Percentiles rank a stretch among this genome's conserved stretches.
These are phyloP conservation scores for Trachythela sp. DNA, from an alignment of 64 coral and sea anemone species.

Conservation along the genomic window DNA sequence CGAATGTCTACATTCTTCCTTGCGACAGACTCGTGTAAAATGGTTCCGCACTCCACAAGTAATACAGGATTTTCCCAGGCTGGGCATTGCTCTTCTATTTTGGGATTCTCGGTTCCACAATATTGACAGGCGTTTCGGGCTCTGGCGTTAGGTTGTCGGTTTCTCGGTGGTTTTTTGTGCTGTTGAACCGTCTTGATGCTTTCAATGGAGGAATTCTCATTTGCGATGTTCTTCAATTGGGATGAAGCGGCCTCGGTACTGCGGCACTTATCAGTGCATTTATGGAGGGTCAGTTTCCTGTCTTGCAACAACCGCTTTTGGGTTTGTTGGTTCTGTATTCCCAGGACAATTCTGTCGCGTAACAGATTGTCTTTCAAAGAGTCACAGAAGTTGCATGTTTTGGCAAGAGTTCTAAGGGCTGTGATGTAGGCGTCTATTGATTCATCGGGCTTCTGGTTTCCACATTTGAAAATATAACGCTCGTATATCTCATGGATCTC, in stretches of 20 bases:
- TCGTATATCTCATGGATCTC: slow-evolving; percentile 43
- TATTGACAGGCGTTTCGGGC: background rate
- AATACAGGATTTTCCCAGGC: background rate
- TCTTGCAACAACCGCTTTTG: slow-evolving; percentile 16
- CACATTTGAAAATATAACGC: slow-evolving; percentile 25
- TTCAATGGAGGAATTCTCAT: background rate
- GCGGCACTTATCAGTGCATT: background rate
- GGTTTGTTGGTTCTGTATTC: background rate
- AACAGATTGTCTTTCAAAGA: slow-evolving; percentile 13
- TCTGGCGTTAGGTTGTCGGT: background rate
- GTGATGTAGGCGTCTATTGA: background rate
- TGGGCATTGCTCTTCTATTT: slow-evolving; percentile 1
- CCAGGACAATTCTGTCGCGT: slow-evolving; percentile 31
- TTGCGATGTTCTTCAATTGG: background rate
- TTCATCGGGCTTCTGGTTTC: background rate
- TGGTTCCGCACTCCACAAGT: background rate
- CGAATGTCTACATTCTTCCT: background rate
- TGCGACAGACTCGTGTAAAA: background rate
- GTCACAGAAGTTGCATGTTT: slow-evolving; percentile 31
- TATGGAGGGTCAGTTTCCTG: slow-evolving; percentile 29
- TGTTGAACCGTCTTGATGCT: background rate
- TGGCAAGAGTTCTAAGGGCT: slow-evolving; percentile 21
- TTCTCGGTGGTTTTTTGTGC: background rate
- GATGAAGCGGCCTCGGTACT: no score
- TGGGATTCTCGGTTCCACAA: background rate